Evolutionary conservation across 1,140 invertebrate genomes (phyloP), one percentile per base, ranked within the genome.

Genomic region (Drosophila erecta): DNA sequence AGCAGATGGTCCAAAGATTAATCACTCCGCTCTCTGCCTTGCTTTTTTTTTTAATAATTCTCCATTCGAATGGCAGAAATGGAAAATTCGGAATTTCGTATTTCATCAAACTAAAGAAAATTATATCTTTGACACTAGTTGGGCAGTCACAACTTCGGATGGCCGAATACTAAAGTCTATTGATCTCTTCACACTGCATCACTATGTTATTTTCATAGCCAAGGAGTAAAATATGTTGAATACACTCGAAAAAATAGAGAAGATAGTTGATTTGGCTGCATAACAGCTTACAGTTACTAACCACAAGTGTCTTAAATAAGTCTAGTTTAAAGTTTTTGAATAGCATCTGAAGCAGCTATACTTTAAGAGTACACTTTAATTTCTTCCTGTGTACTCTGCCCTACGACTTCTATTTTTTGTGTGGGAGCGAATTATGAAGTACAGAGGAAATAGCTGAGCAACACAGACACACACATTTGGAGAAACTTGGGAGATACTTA

Each of bases 341-440:
- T 0, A 24, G 24, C 4, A 24, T n/a, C 6, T n/a, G 2, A 38
- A 41, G n/a, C 17, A 15, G 2, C 7, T 15, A 5, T 0, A 10
- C 5, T 41, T 15, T 15, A 41, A 15, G 11, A 2, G 17, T 11
- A 17, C 7, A 30, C 2, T 3, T 8, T 7, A 41, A 14, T 46
- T 47, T 27, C 8, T 30, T 24, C 27, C 46, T 47, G 22, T 47
- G 46, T 30, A 47, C 46, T 27, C 46, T 8, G 22, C 6, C 22
- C 22, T n/a, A 27, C 15, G 14, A 50, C 30, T 30, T 30, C 30
- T 17, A 49, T 40, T 65, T 44, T 66, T 60, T 81, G 64, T 81
- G 83, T 79, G 83, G 83, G 83, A 59, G 74, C 75, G 53, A 87
- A 71, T 75, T 81, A 81, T 81, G 60, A 86, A 85, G 81, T 85